Conservation (phyloP, 92 coral and sea anemone species). For the Porites cylindrica region DNA sequence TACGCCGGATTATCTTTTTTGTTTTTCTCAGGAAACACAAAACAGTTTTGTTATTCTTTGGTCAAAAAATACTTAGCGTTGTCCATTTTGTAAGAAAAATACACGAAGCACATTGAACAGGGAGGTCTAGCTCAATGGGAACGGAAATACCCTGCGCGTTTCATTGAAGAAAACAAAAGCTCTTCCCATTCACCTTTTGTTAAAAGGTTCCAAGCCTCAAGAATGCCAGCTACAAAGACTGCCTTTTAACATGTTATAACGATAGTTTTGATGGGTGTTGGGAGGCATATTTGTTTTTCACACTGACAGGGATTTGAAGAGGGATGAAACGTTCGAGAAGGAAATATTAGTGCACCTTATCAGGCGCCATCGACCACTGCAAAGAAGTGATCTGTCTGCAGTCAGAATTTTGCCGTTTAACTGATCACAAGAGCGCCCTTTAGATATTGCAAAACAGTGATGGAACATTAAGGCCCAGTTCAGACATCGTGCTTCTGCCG, state of each 20-base stretch:
- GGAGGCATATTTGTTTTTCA: neutral
- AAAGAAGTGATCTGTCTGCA: neutral
- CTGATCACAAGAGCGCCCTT: no score
- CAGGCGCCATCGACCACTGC: conserved; percentile 24
- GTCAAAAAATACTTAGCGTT: conserved; percentile 45
- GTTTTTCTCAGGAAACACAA: neutral
- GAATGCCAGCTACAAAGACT: neutral
- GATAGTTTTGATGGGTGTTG: neutral
- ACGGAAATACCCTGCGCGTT: conserved; percentile 50
- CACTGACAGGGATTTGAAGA: conserved; percentile 16
- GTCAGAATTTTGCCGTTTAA: neutral
- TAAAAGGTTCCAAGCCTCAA: conserved; percentile 5
- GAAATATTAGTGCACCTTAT: neutral
- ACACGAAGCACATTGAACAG: conserved; percentile 39
- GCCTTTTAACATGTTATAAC: neutral
- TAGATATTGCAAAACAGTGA: neutral
- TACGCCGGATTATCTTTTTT: neutral
- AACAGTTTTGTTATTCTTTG: conserved; percentile 25
- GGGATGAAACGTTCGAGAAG: conserved; percentile 8
- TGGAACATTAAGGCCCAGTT: neutral
- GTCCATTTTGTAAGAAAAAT: conserved; percentile 38
- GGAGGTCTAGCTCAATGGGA: conserved; percentile 53
- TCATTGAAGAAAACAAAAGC: conserved; percentile 41
- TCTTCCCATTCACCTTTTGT: conserved; percentile 28
- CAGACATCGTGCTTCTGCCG: no score